Evolutionary conservation across 2,113 vertebrate species (phyloP).

Genomic region (Scalopus aquaticus): DNA sequence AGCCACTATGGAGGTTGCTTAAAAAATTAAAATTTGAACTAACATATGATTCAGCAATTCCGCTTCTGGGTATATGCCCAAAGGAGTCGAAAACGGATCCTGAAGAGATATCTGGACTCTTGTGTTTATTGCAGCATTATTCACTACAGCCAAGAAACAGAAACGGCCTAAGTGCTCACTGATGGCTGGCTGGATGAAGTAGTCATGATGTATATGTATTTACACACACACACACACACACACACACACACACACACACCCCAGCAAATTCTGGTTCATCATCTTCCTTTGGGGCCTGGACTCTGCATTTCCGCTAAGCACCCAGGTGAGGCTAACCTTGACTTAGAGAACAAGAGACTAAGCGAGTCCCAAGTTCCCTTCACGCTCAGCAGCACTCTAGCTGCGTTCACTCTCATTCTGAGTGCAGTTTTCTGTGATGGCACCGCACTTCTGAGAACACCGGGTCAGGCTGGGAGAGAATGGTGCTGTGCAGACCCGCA

Average conservation of each 20-base stretch:
- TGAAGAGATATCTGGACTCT: background rate
- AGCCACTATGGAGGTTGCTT: background rate
- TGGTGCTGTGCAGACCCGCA: background rate
- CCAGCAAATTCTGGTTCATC: background rate
- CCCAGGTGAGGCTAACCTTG: background rate
- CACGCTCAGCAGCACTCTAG: too few relatives aligned
- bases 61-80: background rate
- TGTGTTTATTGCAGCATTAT: background rate
- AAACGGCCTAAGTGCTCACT: background rate
- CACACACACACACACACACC: background rate
- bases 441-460: background rate
- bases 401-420: background rate
- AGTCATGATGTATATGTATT: background rate
- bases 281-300: background rate
- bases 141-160: background rate
- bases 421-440: background rate
- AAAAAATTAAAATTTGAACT: background rate
- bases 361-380: accelerated
- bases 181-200: background rate
- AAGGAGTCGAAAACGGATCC: background rate
- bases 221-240: background rate
- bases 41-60: background rate
- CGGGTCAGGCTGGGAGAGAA: background rate
- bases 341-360: background rate
- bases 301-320: background rate